Percentiles rank a stretch among this genome's conserved stretches.
Conservation (phyloP, 2,797 vertebrate species). For the Lithobates sylvaticus region DNA sequence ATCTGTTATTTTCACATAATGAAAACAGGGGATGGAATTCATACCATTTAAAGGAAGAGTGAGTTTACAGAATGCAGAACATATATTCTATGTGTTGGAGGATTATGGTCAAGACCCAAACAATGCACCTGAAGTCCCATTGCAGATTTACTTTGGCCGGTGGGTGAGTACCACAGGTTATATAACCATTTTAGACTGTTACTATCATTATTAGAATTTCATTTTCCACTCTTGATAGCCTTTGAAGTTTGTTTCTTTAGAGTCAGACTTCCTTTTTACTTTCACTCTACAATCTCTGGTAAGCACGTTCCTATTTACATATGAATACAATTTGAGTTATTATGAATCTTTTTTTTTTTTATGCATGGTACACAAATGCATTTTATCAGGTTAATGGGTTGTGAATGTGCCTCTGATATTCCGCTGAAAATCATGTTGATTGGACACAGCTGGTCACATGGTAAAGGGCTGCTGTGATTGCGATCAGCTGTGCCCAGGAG, state of each 20-base stretch:
- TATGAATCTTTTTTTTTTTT: no score
- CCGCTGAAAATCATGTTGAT: no score
- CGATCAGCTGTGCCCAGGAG: no score
- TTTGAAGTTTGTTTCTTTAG: not conserved
- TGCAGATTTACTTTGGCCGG: constrained; percentile 93
- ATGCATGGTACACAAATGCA: no score
- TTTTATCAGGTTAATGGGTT: no score
- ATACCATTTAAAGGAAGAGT: constrained; percentile 92
- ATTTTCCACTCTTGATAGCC: not conserved
- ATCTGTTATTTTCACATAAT: constrained; percentile 43
- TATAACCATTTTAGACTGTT: not conserved
- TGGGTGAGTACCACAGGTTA: constrained; percentile 83
- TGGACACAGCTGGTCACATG: no score
- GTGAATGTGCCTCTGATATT: no score
- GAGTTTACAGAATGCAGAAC: constrained; percentile 89
- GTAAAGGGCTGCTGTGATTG: no score
- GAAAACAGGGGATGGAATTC: constrained; percentile 86
- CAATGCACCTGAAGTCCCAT: constrained; percentile 87
- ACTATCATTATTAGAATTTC: not conserved
- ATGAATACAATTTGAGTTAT: no score
- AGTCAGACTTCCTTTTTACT: no score
- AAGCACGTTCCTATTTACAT: no score
- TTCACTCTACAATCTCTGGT: no score
- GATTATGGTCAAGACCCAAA: constrained; percentile 95
- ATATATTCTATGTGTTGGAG: constrained; percentile 91